Evolutionary conservation across 2,888 invertebrate species (phyloP), one percentile per base, ranked within the genome.

Genomic region (Troides helena): DNA sequence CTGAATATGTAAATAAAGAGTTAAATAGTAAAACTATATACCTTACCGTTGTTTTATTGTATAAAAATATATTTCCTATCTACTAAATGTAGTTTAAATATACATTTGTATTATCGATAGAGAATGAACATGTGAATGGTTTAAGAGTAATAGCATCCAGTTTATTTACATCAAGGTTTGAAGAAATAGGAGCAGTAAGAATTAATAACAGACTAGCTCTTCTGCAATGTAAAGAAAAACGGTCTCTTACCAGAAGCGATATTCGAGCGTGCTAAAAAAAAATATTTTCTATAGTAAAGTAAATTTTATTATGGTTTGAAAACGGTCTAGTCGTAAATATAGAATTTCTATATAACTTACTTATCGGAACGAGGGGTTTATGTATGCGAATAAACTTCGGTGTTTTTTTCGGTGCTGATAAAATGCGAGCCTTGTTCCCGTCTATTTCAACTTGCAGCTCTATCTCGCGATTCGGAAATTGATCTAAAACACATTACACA

Each of bases 401-500:
- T 23, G 1, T 57, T 43, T 67, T 59, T 39, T 70, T 70, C 4
- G 67, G 67, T 7, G 63, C 14, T 8, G 67, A 39, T 10, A 63
- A 18, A 23, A 70, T 25, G 23, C 57, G 57, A 18, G 53, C 58
- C 39, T 66, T 63, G 23, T 43, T 62, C 0, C 60, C 72, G 18
- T 77, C 76, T 39, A 86, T 73, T 71, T 90, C 85, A 14, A 90
- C 72, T 73, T 90, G 85, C 56, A 90, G 71, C 79, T 90, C 88
- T 53, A 90, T 76, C 23, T 79, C 79, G 70, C 87, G 87, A 60
- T 86, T 81, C 10, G 90, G 90, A 71, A 88, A 84, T 2, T 80
- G 74, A 17, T 75, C 90, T 90, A 77, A 23, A 81, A 58, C 21
- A 46, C 18, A n/a, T n/a, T 53, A 7, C 8, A 46, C 12, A n/a